These are phyloP conservation scores for Scaptomyza montana DNA, from an alignment of 1,140 invertebrate species.

Conservation along the genomic window DNA sequence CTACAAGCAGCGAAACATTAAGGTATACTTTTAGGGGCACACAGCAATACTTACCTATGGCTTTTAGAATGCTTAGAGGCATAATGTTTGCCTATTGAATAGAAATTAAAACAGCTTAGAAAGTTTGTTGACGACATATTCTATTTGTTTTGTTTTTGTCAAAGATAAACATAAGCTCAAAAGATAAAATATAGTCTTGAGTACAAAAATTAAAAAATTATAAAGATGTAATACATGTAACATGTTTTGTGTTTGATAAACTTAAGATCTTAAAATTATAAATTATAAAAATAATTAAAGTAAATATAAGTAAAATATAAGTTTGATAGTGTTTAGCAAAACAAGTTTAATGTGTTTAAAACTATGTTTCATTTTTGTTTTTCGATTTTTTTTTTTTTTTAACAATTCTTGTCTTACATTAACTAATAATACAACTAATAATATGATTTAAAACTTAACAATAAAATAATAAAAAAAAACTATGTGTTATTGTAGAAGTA, in stretches of 20 bases:
- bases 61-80: too few species aligned
- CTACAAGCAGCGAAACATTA: too few species aligned
- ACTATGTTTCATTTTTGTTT: conserved; percentile 6
- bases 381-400: conserved; percentile 13
- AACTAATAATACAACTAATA: conserved; percentile 35
- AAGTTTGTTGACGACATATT: conserved; percentile 14
- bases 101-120: not conserved
- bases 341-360: conserved; percentile 24
- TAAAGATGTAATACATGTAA: conserved; percentile 36
- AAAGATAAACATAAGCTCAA: conserved; percentile 49
- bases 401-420: conserved; percentile 22
- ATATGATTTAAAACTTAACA: conserved; percentile 44
- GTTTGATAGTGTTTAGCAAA: conserved; percentile 14
- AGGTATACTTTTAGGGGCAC: too few species aligned
- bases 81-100: too few species aligned
- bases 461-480: conserved; percentile 29
- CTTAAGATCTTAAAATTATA: conserved; percentile 33
- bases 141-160: conserved; percentile 29
- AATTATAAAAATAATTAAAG: conserved; percentile 19
- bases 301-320: conserved; percentile 28
- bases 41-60: not conserved
- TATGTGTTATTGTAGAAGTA: conserved; percentile 17
- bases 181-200: conserved; percentile 30
- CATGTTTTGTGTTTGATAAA: conserved; percentile 35
- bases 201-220: conserved; percentile 47